Percentiles rank a stretch among this genome's conserved stretches.
Conservation (phyloP, 1,140 invertebrate genomes). For the Panagrolaimus sp. region DNA sequence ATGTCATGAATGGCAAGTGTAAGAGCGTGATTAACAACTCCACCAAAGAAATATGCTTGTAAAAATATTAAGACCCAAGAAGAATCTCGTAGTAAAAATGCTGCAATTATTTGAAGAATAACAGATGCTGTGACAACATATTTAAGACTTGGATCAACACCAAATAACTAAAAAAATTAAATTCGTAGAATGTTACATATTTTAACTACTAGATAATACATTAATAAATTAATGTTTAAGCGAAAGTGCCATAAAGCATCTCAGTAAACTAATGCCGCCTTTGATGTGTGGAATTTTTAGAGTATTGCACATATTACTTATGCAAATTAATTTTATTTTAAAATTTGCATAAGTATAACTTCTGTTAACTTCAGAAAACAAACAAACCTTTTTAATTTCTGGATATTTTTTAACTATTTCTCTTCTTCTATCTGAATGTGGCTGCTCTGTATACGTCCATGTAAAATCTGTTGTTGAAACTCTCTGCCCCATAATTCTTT, state of each 20-base stretch:
- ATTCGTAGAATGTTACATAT: no score
- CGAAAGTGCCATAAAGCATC: no score
- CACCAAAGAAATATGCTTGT: slow-evolving; percentile 52
- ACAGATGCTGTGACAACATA: slow-evolving; percentile 35
- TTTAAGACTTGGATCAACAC: slow-evolving; percentile 40
- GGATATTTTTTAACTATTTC: slow-evolving; percentile 67
- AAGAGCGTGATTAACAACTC: slow-evolving; percentile 80
- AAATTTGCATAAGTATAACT: no score
- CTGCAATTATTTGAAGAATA: slow-evolving; percentile 35
- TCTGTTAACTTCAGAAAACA: no score
- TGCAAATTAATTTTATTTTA: no score
- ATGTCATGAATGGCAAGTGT: slow-evolving; percentile 96
- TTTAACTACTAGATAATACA: no score
- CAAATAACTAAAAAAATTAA: slow-evolving; percentile 32
- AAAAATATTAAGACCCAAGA: slow-evolving; percentile 46
- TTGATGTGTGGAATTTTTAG: no score
- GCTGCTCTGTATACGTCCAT: slow-evolving; percentile 90
- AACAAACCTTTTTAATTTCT: slow-evolving; percentile 31
- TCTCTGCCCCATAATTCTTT: slow-evolving; percentile 72
- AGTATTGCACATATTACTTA: no score
- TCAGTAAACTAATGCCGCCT: no score
- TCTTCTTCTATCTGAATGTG: slow-evolving; percentile 86
- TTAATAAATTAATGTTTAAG: no score
- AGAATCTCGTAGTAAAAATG: slow-evolving; percentile 41
- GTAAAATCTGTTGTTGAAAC: slow-evolving; percentile 87